Base-by-base conservation (phyloP, 2,888 invertebrate genomes). In the Sarcophaga caerulescens region DNA sequence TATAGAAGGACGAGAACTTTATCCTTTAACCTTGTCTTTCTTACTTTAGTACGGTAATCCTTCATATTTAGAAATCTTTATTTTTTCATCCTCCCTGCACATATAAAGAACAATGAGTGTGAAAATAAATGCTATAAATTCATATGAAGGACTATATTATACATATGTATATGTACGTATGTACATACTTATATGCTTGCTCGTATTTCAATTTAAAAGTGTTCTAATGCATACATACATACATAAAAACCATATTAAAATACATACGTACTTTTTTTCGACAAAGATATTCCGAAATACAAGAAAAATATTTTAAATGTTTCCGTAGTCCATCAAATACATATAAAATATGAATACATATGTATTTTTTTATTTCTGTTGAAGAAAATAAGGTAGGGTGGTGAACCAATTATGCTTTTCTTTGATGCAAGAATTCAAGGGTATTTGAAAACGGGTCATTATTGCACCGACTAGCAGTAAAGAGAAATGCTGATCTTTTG, bases 251-350 rank as follows among this genome's bases (percentile, higher is more conserved):
- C 35, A 10, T 35, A 35, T 35, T 35, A 35, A 10, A 35, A 35
- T 35, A 35, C 8, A 35, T 35, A 35, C 8, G 35, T 35, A 8
- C 35, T 35, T 35, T 35, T 35, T 35, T 35, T 35, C 8, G 35
- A 35, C 35, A 35, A 35, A 10, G 35, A 35, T 35, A 35, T 35
- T 35, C 35, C 8, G 35, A 8, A 35, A 35, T 35, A 35, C 35
- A 35, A 35, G 35, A 35, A 35, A 35, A 35, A 35, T 35, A 35
- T 35, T 35, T 35, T 66, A 81, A 74, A 81, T 47, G 73, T 62
- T 81, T 81, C 73, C 74, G 66, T 60, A 74, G 35, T 17, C 60
- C 19, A 68, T 81, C 19, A 81, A 74, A 81, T 60, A 68, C 10
- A 68, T 6, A 35, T n/a, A n/a, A 35, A 35, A 35, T 35, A 35